These are phyloP conservation scores for Syrmaticus mikado DNA, from an alignment of 2,113 vertebrate species.

Conservation along the genomic window DNA sequence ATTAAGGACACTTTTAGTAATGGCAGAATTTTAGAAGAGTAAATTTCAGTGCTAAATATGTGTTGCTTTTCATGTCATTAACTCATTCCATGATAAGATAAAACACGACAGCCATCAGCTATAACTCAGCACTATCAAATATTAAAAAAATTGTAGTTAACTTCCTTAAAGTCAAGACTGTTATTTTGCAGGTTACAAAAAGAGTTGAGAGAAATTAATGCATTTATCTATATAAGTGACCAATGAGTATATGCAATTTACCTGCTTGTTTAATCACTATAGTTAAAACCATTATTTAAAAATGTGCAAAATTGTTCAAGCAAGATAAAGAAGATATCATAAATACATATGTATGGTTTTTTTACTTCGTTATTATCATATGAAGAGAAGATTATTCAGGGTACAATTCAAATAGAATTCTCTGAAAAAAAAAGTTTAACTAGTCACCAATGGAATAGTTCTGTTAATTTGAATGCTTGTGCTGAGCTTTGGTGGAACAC, in stretches of 20 bases:
- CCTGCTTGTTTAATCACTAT: conserved; percentile 1
- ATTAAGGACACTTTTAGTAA: conserved; percentile 55
- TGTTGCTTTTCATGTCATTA: conserved; percentile 74
- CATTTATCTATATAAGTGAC: conserved; percentile 1
- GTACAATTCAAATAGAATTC: conserved; percentile 18
- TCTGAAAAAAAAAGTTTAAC: conserved; percentile 34
- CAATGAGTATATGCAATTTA: conserved; percentile 22
- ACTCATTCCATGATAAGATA: conserved; percentile 69
- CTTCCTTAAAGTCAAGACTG: not conserved
- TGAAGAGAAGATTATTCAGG: conserved; percentile 21
- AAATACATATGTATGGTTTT: not conserved
- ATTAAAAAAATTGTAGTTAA: conserved; percentile 17
- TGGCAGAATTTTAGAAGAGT: conserved; percentile 30
- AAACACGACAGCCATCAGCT: conserved; percentile 38
- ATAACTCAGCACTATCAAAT: conserved; percentile 56
- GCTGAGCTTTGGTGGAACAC: conserved; percentile 76
- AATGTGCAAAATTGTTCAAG: conserved; percentile 22
- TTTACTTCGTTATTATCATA: conserved; percentile 4
- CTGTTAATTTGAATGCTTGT: conserved; percentile 30
- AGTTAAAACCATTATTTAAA: conserved; percentile 21
- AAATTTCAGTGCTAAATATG: conserved; percentile 53
- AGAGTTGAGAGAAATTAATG: not conserved
- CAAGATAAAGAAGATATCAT: conserved; percentile 28
- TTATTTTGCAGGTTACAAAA: conserved; percentile 41
- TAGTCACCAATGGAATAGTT: not conserved